A percentile compares a stretch with the other conserved stretches of the same genome.
These are phyloP conservation scores for Bibio marci DNA, from an alignment of 2,888 invertebrate species.

Conservation along the genomic window DNA sequence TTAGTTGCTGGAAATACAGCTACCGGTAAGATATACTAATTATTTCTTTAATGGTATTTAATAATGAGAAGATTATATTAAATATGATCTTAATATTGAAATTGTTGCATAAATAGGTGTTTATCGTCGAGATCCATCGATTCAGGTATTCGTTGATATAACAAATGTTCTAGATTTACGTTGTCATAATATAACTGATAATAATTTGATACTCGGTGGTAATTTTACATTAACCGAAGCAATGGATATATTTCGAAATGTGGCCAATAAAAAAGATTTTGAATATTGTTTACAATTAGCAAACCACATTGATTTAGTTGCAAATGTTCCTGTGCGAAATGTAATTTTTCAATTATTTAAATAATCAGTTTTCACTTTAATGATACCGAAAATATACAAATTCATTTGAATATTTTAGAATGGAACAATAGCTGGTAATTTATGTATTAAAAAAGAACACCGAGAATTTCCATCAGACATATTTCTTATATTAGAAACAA, in stretches of 20 bases:
- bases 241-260: constrained; percentile 24
- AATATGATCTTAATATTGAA: too few relatives aligned
- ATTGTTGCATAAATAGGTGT: constrained; percentile 17
- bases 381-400: too few relatives aligned
- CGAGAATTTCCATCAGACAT: constrained; percentile 48
- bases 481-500: constrained; percentile 33
- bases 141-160: constrained; percentile 44
- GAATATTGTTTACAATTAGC: constrained; percentile 41
- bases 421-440: constrained; percentile 48
- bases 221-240: constrained; percentile 33
- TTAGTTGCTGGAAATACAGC: constrained; percentile 62
- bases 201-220: constrained; percentile 39
- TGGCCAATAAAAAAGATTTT: constrained; percentile 29
- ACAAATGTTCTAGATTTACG: constrained; percentile 39
- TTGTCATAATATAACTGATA: constrained; percentile 23
- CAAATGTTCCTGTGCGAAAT: constrained; percentile 55
- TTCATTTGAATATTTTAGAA: too few relatives aligned
- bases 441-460: constrained; percentile 43
- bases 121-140: constrained; percentile 19
- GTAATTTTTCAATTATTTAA: too few relatives aligned
- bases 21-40: constrained; percentile 32
- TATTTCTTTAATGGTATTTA: constrained; percentile 10
- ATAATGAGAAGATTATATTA: constrained; percentile 14
- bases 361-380: too few relatives aligned
- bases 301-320: constrained; percentile 51